These are phyloP conservation scores for Leucoraja erinaceus DNA, from an alignment of 2,113 vertebrate species.

Conservation along the genomic window DNA sequence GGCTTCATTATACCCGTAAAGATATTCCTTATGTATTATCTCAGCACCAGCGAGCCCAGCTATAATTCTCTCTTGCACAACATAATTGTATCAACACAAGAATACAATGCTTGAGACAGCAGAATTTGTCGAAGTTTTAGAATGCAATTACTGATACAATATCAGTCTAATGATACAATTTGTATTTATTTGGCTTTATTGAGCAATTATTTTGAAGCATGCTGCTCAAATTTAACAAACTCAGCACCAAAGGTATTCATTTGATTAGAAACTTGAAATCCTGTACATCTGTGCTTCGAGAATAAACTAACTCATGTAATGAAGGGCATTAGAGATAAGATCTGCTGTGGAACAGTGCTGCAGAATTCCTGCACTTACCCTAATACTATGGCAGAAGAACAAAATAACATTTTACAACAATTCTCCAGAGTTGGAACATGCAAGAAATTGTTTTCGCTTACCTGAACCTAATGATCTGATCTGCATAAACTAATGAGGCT, in stretches of 20 bases:
- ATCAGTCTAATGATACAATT: not conserved
- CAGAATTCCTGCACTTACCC: not conserved
- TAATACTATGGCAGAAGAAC: not conserved
- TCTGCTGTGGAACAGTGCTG: not conserved
- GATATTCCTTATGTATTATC: slow-evolving; percentile 22
- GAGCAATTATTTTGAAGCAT: not conserved
- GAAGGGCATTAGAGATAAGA: not conserved
- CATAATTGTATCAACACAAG: not conserved
- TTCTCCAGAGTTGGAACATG: not conserved
- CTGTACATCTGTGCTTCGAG: not conserved
- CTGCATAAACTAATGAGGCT: not conserved
- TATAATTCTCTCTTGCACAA: not conserved
- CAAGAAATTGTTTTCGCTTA: not conserved
- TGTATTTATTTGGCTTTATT: not conserved
- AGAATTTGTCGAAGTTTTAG: slow-evolving; percentile 6
- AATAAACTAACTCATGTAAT: not conserved
- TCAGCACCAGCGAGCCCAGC: not conserved
- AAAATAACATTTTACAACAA: not conserved
- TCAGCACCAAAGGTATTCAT: too few species aligned
- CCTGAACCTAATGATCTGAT: not conserved
- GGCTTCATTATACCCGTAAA: not conserved
- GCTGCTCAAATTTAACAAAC: not conserved
- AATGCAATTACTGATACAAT: not conserved
- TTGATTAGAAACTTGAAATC: not conserved
- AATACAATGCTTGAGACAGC: not conserved